Conservation (phyloP, 2,797 vertebrate genomes). For the Fundulus diaphanus region DNA sequence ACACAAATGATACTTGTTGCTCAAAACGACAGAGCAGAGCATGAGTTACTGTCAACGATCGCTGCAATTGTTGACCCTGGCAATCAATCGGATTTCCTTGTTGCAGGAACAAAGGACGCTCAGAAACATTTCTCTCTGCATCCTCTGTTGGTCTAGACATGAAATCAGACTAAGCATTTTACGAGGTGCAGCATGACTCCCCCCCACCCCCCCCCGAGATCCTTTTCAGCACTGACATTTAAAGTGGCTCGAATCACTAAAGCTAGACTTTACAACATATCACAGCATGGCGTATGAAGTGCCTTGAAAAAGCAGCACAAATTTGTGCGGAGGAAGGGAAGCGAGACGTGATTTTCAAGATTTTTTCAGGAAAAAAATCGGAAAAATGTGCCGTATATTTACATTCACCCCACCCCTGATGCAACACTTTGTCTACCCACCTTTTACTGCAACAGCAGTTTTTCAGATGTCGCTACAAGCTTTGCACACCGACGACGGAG, state of each 20-base stretch:
- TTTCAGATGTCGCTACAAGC: too few species aligned
- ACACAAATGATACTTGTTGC: conserved; percentile 37
- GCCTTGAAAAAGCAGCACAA: neutral
- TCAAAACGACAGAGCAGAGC: conserved; percentile 48
- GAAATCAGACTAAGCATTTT: conserved; percentile 41
- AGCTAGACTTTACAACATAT: neutral
- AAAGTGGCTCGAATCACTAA: conserved; percentile 1
- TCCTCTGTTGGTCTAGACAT: conserved; percentile 42
- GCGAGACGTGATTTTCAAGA: neutral
- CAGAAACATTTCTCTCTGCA: conserved; percentile 57
- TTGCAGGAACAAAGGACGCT: conserved; percentile 64
- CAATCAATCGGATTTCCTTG: conserved; percentile 55
- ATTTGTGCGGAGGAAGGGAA: neutral
- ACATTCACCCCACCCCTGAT: too few species aligned
- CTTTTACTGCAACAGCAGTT: too few species aligned
- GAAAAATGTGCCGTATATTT: too few species aligned
- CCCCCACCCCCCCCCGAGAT: too few species aligned
- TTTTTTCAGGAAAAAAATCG: too few species aligned
- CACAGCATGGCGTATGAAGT: neutral
- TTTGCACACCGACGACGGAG: too few species aligned
- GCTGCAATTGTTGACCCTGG: conserved; percentile 63
- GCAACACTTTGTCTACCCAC: too few species aligned
- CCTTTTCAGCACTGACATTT: conserved; percentile 9
- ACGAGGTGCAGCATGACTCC: conserved; percentile 5
- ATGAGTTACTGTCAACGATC: conserved; percentile 57